These are phyloP conservation scores for Prietella phreatophila DNA, from an alignment of 2,113 vertebrate species.

Conservation along the genomic window DNA sequence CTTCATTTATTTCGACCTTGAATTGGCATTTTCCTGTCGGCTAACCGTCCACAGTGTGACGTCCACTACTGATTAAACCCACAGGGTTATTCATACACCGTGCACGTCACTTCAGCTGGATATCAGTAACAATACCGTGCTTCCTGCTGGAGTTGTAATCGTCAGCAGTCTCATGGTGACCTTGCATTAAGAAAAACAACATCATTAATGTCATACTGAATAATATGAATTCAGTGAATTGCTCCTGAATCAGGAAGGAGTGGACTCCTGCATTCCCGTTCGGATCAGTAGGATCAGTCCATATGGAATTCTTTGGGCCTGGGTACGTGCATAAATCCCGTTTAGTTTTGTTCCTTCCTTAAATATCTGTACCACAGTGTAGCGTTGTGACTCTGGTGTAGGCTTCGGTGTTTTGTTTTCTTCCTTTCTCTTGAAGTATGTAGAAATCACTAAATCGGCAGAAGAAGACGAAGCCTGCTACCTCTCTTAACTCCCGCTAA, in stretches of 20 bases:
- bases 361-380: not conserved
- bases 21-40: not conserved
- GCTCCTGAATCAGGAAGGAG: too few species aligned
- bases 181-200: not conserved
- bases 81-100: not conserved
- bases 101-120: not conserved
- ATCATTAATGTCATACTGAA: not conserved
- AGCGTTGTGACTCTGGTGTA: not conserved
- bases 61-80: slow-evolving; percentile 3
- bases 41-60: too few species aligned
- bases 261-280: too few species aligned
- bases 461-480: too few species aligned
- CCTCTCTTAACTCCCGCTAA: not conserved
- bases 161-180: not conserved
- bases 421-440: not conserved
- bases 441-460: not conserved
- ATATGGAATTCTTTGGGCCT: not conserved
- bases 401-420: not conserved
- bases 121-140: not conserved
- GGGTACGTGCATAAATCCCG: not conserved
- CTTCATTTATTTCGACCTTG: slow-evolving; percentile 9
- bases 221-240: not conserved
- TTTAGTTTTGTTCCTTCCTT: not conserved
- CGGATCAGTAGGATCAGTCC: too few species aligned
- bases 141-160: not conserved